A percentile compares a stretch with the other conserved stretches of the same genome.
phyloP scores from a whole-genome alignment of 2,888 invertebrate species.

The Mesorhabditis spiculigera region DNA sequence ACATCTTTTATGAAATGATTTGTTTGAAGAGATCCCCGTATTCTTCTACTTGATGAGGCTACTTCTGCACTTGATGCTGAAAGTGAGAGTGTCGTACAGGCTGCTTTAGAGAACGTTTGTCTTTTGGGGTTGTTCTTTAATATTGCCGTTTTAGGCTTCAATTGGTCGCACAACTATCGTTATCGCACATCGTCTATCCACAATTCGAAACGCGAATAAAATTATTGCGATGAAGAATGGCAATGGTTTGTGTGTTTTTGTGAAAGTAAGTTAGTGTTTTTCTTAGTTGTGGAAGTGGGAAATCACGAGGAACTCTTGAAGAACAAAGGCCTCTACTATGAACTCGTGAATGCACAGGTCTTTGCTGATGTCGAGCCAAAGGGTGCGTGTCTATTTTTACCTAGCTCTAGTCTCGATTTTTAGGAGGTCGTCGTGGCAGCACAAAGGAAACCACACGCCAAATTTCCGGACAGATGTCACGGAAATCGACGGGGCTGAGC shows the following conservation, averaged over 20 bases:
- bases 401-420: background rate
- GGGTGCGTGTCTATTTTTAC: background rate
- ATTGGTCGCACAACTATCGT: slow-evolving; percentile 61
- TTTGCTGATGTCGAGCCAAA: slow-evolving; percentile 30
- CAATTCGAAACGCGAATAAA: slow-evolving; percentile 62
- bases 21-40: slow-evolving; percentile 17
- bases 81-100: slow-evolving; percentile 39
- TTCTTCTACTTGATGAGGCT: slow-evolving; percentile 29
- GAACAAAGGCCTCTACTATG: slow-evolving; percentile 69
- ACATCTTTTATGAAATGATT: background rate
- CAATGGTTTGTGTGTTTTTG: slow-evolving; percentile 31
- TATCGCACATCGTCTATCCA: slow-evolving; percentile 63
- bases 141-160: slow-evolving; percentile 50
- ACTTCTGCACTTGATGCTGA: slow-evolving; percentile 42
- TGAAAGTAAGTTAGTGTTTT: background rate
- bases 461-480: background rate
- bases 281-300: slow-evolving; percentile 70
- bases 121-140: background rate
- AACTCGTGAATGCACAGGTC: slow-evolving; percentile 59
- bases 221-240: slow-evolving; percentile 61
- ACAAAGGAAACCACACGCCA: background rate
- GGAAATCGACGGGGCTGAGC: background rate
- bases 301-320: slow-evolving; percentile 70
- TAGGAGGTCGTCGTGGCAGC: background rate
- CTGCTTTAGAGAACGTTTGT: slow-evolving; percentile 64